These are phyloP conservation scores for Solenopsis fugax DNA, from an alignment of 1,140 invertebrate species.

Conservation along the genomic window DNA sequence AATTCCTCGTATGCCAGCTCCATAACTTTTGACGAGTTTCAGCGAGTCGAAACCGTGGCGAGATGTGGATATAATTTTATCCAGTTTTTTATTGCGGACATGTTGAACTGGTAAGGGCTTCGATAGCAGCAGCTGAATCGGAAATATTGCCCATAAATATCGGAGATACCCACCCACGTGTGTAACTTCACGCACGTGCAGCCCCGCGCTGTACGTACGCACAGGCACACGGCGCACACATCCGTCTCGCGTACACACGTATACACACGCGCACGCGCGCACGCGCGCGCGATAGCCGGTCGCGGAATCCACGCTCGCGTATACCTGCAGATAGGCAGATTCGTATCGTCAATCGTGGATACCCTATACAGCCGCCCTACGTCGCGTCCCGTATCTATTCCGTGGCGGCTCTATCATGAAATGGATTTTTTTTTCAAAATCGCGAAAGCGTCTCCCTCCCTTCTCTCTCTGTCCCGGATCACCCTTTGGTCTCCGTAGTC, in stretches of 20 bases:
- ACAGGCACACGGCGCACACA: not conserved
- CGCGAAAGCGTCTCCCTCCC: slow-evolving; percentile 66
- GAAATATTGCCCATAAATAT: slow-evolving; percentile 87
- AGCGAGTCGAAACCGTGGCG: slow-evolving; percentile 82
- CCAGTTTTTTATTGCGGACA: slow-evolving; percentile 86
- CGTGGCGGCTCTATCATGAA: slow-evolving; percentile 77
- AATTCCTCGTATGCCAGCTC: slow-evolving; percentile 76
- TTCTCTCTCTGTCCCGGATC: not conserved
- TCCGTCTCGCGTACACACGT: too few relatives aligned
- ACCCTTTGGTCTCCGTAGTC: not conserved
- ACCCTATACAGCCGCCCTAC: slow-evolving; percentile 71
- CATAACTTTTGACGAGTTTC: slow-evolving; percentile 85
- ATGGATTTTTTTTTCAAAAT: slow-evolving; percentile 78
- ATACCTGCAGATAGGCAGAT: slow-evolving; percentile 77
- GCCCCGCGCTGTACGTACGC: slow-evolving; percentile 36
- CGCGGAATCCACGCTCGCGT: slow-evolving; percentile 59
- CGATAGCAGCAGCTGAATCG: slow-evolving; percentile 86
- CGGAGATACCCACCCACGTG: slow-evolving; percentile 82
- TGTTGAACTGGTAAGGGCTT: slow-evolving; percentile 86
- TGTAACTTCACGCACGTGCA: slow-evolving; percentile 76
- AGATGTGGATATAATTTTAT: slow-evolving; percentile 86
- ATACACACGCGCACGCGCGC: not conserved
- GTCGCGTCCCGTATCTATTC: slow-evolving; percentile 76
- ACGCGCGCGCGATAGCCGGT: not conserved
- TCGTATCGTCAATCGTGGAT: slow-evolving; percentile 78